A percentile compares a stretch with the other conserved stretches of the same genome.
phyloP scores from a whole-genome alignment of 64 coral and sea anemone species.

The Montipora foliosa region DNA sequence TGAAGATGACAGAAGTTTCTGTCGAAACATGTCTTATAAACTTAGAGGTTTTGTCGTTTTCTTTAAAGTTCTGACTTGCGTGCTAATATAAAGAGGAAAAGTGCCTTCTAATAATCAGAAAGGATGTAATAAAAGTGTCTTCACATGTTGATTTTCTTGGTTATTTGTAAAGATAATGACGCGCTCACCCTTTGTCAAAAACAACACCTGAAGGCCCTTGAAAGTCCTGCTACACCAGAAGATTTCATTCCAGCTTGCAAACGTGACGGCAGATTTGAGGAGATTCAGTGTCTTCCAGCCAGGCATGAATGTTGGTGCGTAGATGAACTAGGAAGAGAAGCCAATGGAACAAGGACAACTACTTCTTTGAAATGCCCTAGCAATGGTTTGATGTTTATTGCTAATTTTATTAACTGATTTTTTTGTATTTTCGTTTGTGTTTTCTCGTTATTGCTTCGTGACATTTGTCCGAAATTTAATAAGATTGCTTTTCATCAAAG shows the following conservation, averaged over 20 bases:
- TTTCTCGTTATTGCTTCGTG: neutral
- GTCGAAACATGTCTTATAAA: no score
- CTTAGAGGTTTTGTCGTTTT: no score
- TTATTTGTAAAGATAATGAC: slow-evolving; percentile 4
- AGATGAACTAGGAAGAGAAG: slow-evolving; percentile 61
- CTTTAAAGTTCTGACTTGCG: no score
- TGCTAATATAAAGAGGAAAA: no score
- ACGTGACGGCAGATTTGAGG: slow-evolving; percentile 78
- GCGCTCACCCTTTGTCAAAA: slow-evolving; percentile 30
- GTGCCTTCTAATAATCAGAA: neutral
- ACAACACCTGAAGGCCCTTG: neutral
- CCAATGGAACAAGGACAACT: slow-evolving; percentile 62
- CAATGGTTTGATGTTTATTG: slow-evolving; percentile 31
- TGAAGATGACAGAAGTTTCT: no score
- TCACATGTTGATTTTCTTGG: neutral
- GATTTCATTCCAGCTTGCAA: slow-evolving; percentile 61
- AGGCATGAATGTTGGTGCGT: slow-evolving; percentile 84
- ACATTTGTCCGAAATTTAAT: no score
- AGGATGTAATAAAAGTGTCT: neutral
- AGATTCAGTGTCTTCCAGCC: slow-evolving; percentile 73
- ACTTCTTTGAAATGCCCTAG: slow-evolving; percentile 61
- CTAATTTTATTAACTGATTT: no score
- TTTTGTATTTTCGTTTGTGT: no score
- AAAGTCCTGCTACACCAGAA: neutral
- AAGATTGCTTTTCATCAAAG: no score